Percentiles rank a stretch among this genome's conserved stretches.
phyloP scores from a whole-genome alignment of 1,140 invertebrate species.

The Drosophila chauvacae region DNA sequence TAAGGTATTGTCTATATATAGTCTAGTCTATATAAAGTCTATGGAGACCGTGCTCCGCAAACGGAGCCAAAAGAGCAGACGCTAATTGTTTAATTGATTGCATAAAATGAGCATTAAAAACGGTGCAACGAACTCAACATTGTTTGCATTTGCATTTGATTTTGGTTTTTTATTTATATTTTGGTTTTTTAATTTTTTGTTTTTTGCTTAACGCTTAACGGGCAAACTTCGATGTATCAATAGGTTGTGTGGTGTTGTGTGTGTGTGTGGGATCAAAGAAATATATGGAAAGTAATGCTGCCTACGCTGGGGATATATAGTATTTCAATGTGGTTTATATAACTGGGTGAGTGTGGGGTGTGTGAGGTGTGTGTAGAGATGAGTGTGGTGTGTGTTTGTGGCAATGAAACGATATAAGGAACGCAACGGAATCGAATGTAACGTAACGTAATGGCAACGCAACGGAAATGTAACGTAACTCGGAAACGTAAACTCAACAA shows the following conservation, averaged over 20 bases:
- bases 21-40: constrained; percentile 40
- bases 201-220: constrained; percentile 46
- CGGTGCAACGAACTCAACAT: constrained; percentile 54
- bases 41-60: constrained; percentile 27
- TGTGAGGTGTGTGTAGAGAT: constrained; percentile 15
- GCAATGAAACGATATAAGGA: constrained; percentile 54
- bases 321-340: constrained; percentile 28
- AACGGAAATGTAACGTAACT: constrained; percentile 75
- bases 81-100: constrained; percentile 52
- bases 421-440: constrained; percentile 70
- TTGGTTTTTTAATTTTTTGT: constrained; percentile 12
- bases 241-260: constrained; percentile 10
- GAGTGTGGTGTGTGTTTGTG: constrained; percentile 27
- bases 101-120: constrained; percentile 56
- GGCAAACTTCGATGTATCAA: constrained; percentile 38
- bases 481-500: constrained; percentile 79
- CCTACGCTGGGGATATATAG: constrained; percentile 28
- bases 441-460: constrained; percentile 77
- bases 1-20: constrained; percentile 51
- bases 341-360: constrained; percentile 14
- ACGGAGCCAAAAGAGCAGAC: constrained; percentile 30
- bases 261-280: constrained; percentile 30
- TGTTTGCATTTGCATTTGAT: constrained; percentile 41
- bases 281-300: constrained; percentile 33
- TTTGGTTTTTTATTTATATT: constrained; percentile 23